phyloP scores from a whole-genome alignment of 2,888 invertebrate genomes.

The Antheraea assamensis region DNA sequence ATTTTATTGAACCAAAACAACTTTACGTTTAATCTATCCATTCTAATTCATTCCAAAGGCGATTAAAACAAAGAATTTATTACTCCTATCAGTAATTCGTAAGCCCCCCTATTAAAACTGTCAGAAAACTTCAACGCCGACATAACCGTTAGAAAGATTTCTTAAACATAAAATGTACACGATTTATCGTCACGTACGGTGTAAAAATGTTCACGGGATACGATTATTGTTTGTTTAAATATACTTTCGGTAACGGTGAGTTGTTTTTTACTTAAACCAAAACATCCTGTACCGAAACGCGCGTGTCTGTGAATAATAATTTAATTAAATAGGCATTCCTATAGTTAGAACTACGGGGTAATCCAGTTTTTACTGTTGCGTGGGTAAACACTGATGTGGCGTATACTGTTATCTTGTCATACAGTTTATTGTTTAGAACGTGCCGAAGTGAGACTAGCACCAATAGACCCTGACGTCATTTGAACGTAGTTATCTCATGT shows the following conservation, averaged over 20 bases:
- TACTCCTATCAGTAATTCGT: neutral
- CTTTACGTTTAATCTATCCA: too few species aligned
- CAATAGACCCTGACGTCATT: neutral
- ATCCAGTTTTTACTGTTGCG: constrained; percentile 5
- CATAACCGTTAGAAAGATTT: neutral
- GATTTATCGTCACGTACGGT: neutral
- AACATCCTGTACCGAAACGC: neutral
- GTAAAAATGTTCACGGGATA: neutral
- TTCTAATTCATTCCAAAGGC: too few species aligned
- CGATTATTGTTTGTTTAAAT: constrained; percentile 3
- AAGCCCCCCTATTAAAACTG: neutral
- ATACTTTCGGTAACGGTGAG: constrained; percentile 4
- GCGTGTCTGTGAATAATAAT: constrained; percentile 2
- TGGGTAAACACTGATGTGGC: neutral
- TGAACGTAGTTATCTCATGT: neutral
- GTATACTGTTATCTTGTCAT: neutral
- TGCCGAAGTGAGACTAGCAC: neutral
- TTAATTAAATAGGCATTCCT: neutral
- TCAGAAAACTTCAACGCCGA: neutral
- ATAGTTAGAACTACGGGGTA: neutral
- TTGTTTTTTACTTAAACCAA: constrained; percentile 8
- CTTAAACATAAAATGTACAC: neutral
- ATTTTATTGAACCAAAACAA: too few species aligned
- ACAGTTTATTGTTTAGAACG: neutral
- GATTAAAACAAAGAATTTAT: neutral